Base-by-base conservation (phyloP, 2,797 vertebrate species). In the Xyrichtys novacula region DNA sequence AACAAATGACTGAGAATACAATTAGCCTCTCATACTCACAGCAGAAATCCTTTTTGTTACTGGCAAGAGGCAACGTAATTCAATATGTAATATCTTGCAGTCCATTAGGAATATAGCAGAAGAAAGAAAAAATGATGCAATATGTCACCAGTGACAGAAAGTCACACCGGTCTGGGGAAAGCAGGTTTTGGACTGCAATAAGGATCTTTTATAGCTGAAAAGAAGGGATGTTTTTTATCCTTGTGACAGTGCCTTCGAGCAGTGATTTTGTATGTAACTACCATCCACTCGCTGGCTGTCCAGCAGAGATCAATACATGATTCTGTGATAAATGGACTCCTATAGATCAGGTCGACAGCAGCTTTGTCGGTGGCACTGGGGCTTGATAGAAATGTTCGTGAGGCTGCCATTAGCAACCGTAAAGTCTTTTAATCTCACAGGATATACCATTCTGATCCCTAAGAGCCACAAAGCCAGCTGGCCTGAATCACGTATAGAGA, bases 361-460 rank as follows among this genome's bases (percentile, higher is more conserved):
- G 78, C 74, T 74, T 74, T 78, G 75, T 84, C 48, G 4, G 1
- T 38, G 29, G 75, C 71, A 78, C 73, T 34, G 59, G 62, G 49
- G 40, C 80, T 74, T 81, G 76, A 89, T 70, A 82, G 74, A 88
- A 86, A 81, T 64, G 70, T 83, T 84, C 67, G 62, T 0, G 49
- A 57, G 72, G 48, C 53, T 61, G 62, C 79, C 77, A 78, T 88
- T 80, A 85, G 79, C 58, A 44, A 53, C 61, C 50, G 61, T 80
- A 80, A 44, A 74, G 7, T 84, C 81, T 83, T 72, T 80, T 81
- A 78, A 76, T 74, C 70, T 72, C 80, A 54, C 22, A 44, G 62
- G 62, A 78, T 49, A 63, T 58, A 49, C 26, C 26, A 66, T 50
- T 74, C 3, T 38, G 65, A 52, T 61, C 44, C 38, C 38, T 25